Evolutionary conservation across 2,113 vertebrate species (phyloP).

Genomic region (Formicarius rufipectus): DNA sequence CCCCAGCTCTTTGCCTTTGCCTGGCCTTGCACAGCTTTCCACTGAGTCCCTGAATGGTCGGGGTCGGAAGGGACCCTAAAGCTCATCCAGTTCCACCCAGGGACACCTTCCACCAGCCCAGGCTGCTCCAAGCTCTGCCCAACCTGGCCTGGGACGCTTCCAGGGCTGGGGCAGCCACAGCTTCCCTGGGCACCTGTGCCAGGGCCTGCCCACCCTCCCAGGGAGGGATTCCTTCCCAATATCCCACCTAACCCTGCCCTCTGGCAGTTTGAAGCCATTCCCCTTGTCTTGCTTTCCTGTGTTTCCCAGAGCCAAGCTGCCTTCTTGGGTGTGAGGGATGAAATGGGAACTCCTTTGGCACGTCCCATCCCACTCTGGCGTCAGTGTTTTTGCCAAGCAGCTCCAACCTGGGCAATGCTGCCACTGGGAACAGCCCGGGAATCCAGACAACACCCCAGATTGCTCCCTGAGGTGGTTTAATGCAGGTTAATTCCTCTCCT

Average conservation of each 20-base stretch:
- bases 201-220: not conserved
- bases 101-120: not conserved
- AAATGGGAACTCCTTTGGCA: not conserved
- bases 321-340: not conserved
- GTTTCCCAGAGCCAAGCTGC: not conserved
- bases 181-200: not conserved
- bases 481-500: no score
- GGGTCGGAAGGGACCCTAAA: not conserved
- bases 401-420: accelerated
- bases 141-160: not conserved
- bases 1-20: accelerated
- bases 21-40: not conserved
- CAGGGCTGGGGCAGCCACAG: not conserved
- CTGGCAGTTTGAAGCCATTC: not conserved
- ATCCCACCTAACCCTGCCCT: not conserved
- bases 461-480: accelerated
- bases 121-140: not conserved
- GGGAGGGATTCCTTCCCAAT: not conserved
- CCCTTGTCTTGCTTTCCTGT: not conserved
- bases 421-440: not conserved
- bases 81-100: not conserved
- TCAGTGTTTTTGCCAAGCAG: not conserved
- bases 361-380: accelerated
- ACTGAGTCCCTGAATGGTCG: not conserved
- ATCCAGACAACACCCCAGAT: not conserved